Percentiles rank a stretch among this genome's conserved stretches.
Conservation (phyloP, 2,888 invertebrate species). For the Drosophila atripex region DNA sequence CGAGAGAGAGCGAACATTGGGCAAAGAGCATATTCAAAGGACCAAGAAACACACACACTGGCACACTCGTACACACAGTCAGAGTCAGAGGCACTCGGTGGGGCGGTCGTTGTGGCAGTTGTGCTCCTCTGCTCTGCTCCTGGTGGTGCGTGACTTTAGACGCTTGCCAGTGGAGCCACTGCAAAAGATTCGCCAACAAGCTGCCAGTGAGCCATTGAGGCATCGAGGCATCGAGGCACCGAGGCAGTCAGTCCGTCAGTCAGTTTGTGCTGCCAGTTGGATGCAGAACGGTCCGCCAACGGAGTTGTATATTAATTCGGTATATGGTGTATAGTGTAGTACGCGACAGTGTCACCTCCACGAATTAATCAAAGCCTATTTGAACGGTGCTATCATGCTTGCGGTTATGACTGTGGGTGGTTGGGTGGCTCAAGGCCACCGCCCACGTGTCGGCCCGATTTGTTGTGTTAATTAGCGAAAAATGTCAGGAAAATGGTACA, state of each 20-base stretch:
- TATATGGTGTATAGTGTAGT: constrained; percentile 44
- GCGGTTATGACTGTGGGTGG: constrained; percentile 2
- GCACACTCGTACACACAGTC: constrained; percentile 5
- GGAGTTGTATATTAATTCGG: constrained; percentile 10
- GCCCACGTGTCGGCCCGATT: constrained; percentile 37
- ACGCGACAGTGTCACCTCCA: constrained; percentile 48
- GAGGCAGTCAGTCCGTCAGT: constrained; percentile 48
- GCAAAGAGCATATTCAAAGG: constrained; percentile 24
- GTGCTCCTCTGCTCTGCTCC: constrained; percentile 29
- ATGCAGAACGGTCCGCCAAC: constrained; percentile 70
- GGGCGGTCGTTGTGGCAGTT: constrained; percentile 8
- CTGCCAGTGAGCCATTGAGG: constrained; percentile 16
- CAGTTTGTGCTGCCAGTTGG: constrained; percentile 64
- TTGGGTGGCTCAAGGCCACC: constrained; percentile 15
- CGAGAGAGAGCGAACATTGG: background rate
- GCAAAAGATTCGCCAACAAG: constrained; percentile 37
- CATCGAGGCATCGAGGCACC: constrained; percentile 2
- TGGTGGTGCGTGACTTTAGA: constrained; percentile 36
- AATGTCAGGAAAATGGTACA: constrained; percentile 18
- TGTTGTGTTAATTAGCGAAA: constrained; percentile 48
- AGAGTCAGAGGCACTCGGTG: constrained; percentile 2
- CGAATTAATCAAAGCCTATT: constrained; percentile 61
- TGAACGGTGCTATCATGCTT: constrained; percentile 15
- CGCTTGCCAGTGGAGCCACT: constrained; percentile 37
- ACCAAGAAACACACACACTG: constrained; percentile 14